Percentiles rank a stretch among this genome's conserved stretches.
These are phyloP conservation scores for Semicossyphus pulcher DNA, from an alignment of 2,113 vertebrate species.

Conservation along the genomic window DNA sequence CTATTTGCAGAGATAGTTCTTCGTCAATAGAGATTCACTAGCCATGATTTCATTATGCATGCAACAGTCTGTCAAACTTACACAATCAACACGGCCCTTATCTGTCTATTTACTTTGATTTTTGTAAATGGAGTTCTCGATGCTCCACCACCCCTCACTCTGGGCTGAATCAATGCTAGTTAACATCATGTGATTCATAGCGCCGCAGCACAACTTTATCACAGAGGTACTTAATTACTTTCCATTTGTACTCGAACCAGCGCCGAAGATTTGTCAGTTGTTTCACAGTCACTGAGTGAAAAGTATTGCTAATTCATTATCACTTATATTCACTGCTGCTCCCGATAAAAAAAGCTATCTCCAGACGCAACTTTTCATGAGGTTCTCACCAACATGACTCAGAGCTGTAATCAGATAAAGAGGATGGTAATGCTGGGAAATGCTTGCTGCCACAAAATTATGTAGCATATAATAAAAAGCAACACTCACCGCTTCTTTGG, in stretches of 20 bases:
- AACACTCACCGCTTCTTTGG: neutral
- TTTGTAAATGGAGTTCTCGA: slow-evolving; percentile 61
- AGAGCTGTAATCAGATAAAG: slow-evolving; percentile 17
- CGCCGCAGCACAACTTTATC: slow-evolving; percentile 46
- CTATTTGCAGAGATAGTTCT: slow-evolving; percentile 18
- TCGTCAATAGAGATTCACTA: slow-evolving; percentile 41
- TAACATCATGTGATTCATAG: slow-evolving; percentile 63
- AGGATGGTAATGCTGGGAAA: slow-evolving; percentile 8
- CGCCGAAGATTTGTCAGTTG: slow-evolving; percentile 42
- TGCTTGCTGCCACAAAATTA: neutral
- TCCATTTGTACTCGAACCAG: slow-evolving; percentile 36
- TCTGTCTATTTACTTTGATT: slow-evolving; percentile 62
- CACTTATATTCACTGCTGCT: slow-evolving; percentile 27
- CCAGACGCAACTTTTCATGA: slow-evolving; percentile 6
- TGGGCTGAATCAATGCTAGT: slow-evolving; percentile 63
- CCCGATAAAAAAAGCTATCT: slow-evolving; percentile 34
- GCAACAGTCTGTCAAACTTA: slow-evolving; percentile 63
- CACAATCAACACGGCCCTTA: slow-evolving; percentile 62
- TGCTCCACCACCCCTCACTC: slow-evolving; percentile 54
- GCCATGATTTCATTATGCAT: slow-evolving; percentile 63
- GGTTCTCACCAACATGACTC: slow-evolving; percentile 18
- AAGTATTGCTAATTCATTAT: slow-evolving; percentile 50
- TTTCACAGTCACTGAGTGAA: slow-evolving; percentile 28
- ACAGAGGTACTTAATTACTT: slow-evolving; percentile 54
- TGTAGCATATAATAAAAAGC: neutral